Evolutionary conservation across 2,888 invertebrate species (phyloP).

Genomic region (Lagria hirta): DNA sequence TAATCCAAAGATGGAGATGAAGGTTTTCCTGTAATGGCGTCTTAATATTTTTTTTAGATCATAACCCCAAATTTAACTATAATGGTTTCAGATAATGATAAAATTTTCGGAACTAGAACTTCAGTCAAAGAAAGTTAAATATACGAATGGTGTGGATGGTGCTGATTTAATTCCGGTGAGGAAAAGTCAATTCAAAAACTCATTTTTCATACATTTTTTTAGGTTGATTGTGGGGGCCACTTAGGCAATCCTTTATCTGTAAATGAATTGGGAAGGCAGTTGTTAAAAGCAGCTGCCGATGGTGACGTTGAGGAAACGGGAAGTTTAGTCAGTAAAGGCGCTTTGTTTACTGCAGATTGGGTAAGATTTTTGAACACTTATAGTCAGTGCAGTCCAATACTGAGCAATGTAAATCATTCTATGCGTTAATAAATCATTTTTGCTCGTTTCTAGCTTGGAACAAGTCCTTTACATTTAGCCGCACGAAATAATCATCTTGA

Average conservation of each 20-base stretch:
- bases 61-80: conserved; percentile 21
- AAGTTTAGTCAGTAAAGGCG: conserved; percentile 79
- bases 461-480: conserved; percentile 86
- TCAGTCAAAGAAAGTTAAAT: conserved; percentile 32
- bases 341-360: conserved; percentile 93
- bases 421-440: conserved; percentile 3
- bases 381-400: neutral
- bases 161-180: conserved; percentile 55
- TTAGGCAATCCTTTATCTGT: conserved; percentile 51
- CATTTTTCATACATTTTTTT: conserved; percentile 16
- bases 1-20: conserved; percentile 57
- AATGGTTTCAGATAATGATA: conserved; percentile 42
- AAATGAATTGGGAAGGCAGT: conserved; percentile 80
- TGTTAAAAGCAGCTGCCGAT: conserved; percentile 76
- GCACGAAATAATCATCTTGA: conserved; percentile 77
- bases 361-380: conserved; percentile 54
- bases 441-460: conserved; percentile 69
- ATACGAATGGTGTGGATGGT: conserved; percentile 29
- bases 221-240: conserved; percentile 42
- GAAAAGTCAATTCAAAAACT: conserved; percentile 23
- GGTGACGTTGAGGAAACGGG: conserved; percentile 78
- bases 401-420: neutral
- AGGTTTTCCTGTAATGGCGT: conserved; percentile 54
- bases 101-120: conserved; percentile 30
- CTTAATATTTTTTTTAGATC: conserved; percentile 29